A percentile compares a stretch with the other conserved stretches of the same genome.
phyloP scores from a whole-genome alignment of 37 sponge, comb jelly and placozoan genomes.

The Halichondria panicea region DNA sequence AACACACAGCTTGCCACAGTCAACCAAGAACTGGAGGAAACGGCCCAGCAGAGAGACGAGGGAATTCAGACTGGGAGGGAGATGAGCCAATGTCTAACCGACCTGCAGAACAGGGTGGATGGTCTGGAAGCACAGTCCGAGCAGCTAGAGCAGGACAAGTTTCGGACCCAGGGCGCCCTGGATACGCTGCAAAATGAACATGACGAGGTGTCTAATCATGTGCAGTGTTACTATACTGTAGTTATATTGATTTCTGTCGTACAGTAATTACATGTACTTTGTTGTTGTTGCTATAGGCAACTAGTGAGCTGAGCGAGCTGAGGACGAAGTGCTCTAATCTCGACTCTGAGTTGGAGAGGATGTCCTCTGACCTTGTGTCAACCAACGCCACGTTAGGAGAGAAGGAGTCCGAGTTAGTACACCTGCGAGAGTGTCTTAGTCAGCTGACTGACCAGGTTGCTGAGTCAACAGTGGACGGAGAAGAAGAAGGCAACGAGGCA shows the following conservation, averaged over 20 bases:
- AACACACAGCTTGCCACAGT: conserved; percentile 20
- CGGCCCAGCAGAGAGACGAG: conserved; percentile 18
- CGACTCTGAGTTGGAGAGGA: background rate
- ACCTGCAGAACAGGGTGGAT: conserved; percentile 28
- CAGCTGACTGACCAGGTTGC: conserved; percentile 4
- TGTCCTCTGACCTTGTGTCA: background rate
- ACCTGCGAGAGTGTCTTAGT: conserved; percentile 5
- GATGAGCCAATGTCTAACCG: background rate
- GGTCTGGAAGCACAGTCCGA: conserved; percentile 65
- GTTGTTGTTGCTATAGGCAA: background rate
- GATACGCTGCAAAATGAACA: conserved; percentile 44
- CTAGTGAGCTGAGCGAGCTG: background rate
- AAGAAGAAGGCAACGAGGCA: conserved; percentile 12
- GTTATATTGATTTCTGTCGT: too few species aligned
- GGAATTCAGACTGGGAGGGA: background rate
- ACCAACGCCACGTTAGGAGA: background rate
- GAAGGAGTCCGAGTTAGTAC: conserved; percentile 5
- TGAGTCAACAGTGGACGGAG: background rate
- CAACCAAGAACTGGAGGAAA: conserved; percentile 14
- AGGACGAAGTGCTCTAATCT: background rate
- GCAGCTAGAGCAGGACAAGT: conserved; percentile 72
- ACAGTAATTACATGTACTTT: too few species aligned
- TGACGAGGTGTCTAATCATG: conserved; percentile 23
- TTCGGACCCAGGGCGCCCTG: conserved; percentile 41
- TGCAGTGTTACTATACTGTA: background rate